Base-by-base conservation (phyloP, 2,113 vertebrate species). In the Lucifuga dentata region DNA sequence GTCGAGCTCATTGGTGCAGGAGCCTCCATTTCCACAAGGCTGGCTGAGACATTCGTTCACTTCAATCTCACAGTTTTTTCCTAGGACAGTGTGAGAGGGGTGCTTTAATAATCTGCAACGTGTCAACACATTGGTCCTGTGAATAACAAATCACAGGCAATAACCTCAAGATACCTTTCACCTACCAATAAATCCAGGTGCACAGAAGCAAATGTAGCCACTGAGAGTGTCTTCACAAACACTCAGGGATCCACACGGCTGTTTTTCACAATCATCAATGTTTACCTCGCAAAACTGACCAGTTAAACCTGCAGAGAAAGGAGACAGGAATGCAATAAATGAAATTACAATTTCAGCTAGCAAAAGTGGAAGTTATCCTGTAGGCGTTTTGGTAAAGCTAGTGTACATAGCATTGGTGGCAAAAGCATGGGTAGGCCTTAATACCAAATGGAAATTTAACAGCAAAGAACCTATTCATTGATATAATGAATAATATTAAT, bases 151-250 rank as follows among this genome's bases (percentile, higher is more conserved):
- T 71, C 24, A 33, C 19, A 83, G 60, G 67, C 20, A 76, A 71
- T 33, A 45, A 51, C 52, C 52, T 58, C 2, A 40, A 58, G 32
- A 77, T 21, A 20, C 45, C 53, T n/a, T 53, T 76, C 68, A 87
- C 90, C 45, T 72, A 95, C 94, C 93, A 66, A 96, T 91, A 79
- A 95, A 95, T 33, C 95, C 95, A 72, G 95, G 94, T 13, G 92
- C 95, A 85, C 95, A 96, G 84, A 94, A 95, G 69, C 94, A 96
- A 24, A 62, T 69, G 65, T 94, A 94, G 50, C 89, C 90, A 36
- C 63, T 78, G 29, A 71, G 21, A 55, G 46, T 9, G 11, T 95
- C 91, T 83, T 91, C 71, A 75, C 95, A 96, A 83, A 95, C 74
- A 76, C 93, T 95, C 53, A 91, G 84, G 1, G 58, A 9, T 72